Conservation (phyloP, 2,888 invertebrate species). For the Scaptomyza parva region DNA sequence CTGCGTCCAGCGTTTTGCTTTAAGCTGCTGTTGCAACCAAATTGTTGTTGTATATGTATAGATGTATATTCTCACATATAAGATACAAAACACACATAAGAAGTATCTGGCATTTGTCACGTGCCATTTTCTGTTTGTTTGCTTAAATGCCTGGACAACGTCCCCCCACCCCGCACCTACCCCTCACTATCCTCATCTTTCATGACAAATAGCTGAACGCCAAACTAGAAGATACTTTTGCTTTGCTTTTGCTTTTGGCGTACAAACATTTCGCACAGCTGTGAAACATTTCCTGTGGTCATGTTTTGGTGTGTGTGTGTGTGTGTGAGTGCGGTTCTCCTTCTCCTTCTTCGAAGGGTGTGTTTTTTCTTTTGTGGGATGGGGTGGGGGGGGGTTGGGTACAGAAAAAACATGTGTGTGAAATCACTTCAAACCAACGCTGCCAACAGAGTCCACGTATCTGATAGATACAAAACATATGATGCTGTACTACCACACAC, state of each 20-base stretch:
- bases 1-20: background rate
- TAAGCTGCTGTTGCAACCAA: constrained; percentile 6
- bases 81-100: constrained; percentile 21
- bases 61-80: constrained; percentile 3
- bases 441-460: constrained; percentile 42
- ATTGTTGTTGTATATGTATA: constrained; percentile 6
- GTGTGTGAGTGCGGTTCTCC: constrained; percentile 17
- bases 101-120: constrained; percentile 56
- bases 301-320: constrained; percentile 62
- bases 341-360: background rate
- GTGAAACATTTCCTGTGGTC: constrained; percentile 75
- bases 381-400: background rate
- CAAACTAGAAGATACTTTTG: constrained; percentile 42
- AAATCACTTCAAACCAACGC: constrained; percentile 68
- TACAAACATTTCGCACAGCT: constrained; percentile 61
- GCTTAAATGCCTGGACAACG: constrained; percentile 40
- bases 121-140: constrained; percentile 55
- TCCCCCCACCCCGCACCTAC: background rate
- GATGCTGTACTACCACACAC: constrained; percentile 50
- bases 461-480: constrained; percentile 78
- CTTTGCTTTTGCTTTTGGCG: constrained; percentile 13
- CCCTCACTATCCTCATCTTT: background rate
- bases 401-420: constrained; percentile 68
- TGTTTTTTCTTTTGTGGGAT: too few species aligned
- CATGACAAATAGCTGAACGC: constrained; percentile 65